phyloP scores from a whole-genome alignment of 2,888 invertebrate species.

The Lottia scabra region DNA sequence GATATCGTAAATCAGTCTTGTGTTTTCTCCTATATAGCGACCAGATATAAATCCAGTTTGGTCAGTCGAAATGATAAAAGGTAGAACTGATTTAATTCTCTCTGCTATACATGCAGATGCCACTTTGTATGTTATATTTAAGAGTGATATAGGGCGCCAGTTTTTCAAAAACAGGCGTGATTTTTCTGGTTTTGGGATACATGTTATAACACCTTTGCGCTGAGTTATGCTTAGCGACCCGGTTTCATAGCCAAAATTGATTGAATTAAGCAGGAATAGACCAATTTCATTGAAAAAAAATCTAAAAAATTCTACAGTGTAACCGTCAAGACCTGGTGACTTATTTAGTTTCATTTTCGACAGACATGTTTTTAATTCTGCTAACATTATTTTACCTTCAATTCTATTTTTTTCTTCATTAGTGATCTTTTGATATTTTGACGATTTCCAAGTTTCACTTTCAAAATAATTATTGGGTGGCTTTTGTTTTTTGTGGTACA shows the following conservation, averaged over 20 bases:
- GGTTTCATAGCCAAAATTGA: background rate
- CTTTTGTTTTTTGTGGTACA: background rate
- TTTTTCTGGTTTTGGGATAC: conserved; percentile 6
- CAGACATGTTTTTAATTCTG: no score
- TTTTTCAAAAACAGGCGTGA: background rate
- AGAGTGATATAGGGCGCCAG: background rate
- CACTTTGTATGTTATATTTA: background rate
- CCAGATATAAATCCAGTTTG: conserved; percentile 11
- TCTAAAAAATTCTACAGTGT: conserved; percentile 11
- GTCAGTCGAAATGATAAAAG: background rate
- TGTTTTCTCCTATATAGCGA: conserved; percentile 15
- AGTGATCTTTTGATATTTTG: no score
- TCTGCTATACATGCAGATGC: background rate
- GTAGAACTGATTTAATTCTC: background rate
- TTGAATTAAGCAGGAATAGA: background rate
- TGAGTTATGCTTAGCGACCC: conserved; percentile 2
- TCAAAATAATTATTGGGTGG: no score
- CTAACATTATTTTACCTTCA: no score
- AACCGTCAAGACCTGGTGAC: conserved; percentile 9
- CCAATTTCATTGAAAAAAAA: conserved; percentile 4
- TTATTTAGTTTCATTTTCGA: conserved; percentile 5
- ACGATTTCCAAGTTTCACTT: no score
- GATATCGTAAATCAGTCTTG: background rate
- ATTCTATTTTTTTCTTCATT: no score
- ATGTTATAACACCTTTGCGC: conserved; percentile 4